phyloP scores from a whole-genome alignment of 1,140 invertebrate genomes.

The Stenopsyche tienmushanensis region DNA sequence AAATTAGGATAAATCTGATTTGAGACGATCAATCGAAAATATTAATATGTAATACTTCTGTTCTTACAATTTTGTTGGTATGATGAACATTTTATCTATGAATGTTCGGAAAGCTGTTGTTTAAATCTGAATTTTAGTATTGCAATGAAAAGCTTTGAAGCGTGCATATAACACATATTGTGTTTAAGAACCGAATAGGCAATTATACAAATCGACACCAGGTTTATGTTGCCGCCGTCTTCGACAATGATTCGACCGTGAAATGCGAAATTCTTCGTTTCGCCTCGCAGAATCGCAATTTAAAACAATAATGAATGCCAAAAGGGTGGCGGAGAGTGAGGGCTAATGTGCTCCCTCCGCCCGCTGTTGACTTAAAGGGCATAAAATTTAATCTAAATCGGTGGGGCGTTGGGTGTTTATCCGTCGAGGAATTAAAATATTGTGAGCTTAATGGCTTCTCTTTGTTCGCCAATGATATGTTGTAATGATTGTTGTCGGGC shows the following conservation, averaged over 20 bases:
- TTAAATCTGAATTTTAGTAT: too few relatives aligned
- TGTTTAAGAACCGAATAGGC: too few relatives aligned
- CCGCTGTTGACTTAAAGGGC: slow-evolving; percentile 20
- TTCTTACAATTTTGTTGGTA: too few relatives aligned
- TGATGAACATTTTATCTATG: too few relatives aligned
- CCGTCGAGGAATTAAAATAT: slow-evolving; percentile 31
- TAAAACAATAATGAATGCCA: slow-evolving; percentile 31
- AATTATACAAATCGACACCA: too few relatives aligned
- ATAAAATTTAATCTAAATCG: slow-evolving; percentile 35
- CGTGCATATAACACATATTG: too few relatives aligned
- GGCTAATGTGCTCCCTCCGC: slow-evolving; percentile 1
- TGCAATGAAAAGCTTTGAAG: too few relatives aligned
- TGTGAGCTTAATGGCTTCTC: slow-evolving; percentile 22
- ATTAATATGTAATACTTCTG: too few relatives aligned
- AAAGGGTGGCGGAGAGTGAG: slow-evolving; percentile 8
- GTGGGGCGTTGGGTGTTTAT: slow-evolving; percentile 21
- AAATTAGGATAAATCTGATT: too few relatives aligned
- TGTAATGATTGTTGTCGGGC: slow-evolving; percentile 3
- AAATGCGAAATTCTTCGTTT: slow-evolving; percentile 21
- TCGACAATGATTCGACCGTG: slow-evolving; percentile 19
- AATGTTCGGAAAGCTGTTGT: too few relatives aligned
- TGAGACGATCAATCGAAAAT: too few relatives aligned
- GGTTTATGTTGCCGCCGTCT: too few relatives aligned
- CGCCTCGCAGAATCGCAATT: slow-evolving; percentile 22
- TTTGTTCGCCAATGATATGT: slow-evolving; percentile 22